Percentiles rank a stretch among this genome's conserved stretches.
Evolutionary conservation across 1,140 invertebrate species (phyloP).

Genomic region (Magallana gigas): DNA sequence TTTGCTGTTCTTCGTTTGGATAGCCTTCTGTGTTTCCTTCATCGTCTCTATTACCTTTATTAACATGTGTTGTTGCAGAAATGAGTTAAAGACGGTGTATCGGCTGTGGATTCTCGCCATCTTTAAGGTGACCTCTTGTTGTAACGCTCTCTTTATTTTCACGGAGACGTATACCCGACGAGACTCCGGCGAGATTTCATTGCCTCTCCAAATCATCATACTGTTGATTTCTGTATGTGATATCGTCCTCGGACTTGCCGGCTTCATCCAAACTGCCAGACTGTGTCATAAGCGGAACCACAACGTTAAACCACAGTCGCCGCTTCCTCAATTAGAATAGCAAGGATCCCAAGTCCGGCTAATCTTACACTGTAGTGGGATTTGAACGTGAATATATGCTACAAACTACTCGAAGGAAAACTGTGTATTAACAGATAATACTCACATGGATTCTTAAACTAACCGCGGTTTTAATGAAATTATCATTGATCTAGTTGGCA

Average conservation of each 20-base stretch:
- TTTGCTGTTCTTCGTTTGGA: constrained; percentile 8
- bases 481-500: no score
- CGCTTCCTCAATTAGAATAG: background rate
- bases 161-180: constrained; percentile 3
- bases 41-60: constrained; percentile 15
- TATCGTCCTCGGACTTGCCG: background rate
- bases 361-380: no score
- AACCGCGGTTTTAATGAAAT: no score
- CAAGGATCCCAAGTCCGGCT: no score
- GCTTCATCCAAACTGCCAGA: constrained; percentile 18
- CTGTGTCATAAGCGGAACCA: constrained; percentile 16
- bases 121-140: constrained; percentile 20
- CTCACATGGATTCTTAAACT: no score
- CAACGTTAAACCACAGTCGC: background rate
- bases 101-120: constrained; percentile 9
- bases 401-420: background rate
- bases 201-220: constrained; percentile 16
- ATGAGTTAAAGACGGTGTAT: constrained; percentile 10
- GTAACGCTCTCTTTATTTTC: constrained; percentile 24
- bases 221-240: constrained; percentile 27
- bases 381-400: no score
- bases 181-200: background rate
- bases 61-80: constrained; percentile 23
- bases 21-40: constrained; percentile 9
- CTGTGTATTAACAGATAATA: no score